A percentile compares a stretch with the other conserved stretches of the same genome.
Conservation (phyloP, 2,888 invertebrate genomes). For the Agrilus cyanescens region DNA sequence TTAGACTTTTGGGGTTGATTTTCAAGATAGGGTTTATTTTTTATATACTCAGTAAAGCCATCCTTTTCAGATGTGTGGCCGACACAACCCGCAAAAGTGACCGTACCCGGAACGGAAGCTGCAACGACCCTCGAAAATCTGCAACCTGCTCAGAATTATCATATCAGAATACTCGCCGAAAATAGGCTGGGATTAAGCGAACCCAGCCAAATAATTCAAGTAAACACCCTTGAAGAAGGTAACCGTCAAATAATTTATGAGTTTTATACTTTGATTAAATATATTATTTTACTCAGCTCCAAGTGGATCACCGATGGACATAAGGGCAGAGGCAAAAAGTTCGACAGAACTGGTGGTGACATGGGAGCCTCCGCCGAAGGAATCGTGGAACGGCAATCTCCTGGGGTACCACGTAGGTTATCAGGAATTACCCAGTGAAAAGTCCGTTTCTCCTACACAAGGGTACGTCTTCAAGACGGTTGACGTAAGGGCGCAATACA, state of each 20-base stretch:
- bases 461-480: slow-evolving; percentile 66
- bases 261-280: not conserved
- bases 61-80: slow-evolving; percentile 62
- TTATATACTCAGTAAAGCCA: slow-evolving; percentile 1
- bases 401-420: slow-evolving; percentile 81
- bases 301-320: slow-evolving; percentile 69
- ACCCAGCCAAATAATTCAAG: slow-evolving; percentile 73
- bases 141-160: slow-evolving; percentile 77
- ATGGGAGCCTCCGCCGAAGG: slow-evolving; percentile 79
- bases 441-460: slow-evolving; percentile 30
- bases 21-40: no score
- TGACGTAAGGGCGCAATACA: slow-evolving; percentile 60
- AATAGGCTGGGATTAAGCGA: slow-evolving; percentile 81
- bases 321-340: slow-evolving; percentile 72
- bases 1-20: no score
- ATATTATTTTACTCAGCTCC: slow-evolving; percentile 43
- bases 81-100: slow-evolving; percentile 67
- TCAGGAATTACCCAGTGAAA: slow-evolving; percentile 46
- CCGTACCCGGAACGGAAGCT: slow-evolving; percentile 72
- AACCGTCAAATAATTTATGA: slow-evolving; percentile 12
- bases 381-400: slow-evolving; percentile 79
- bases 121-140: slow-evolving; percentile 69
- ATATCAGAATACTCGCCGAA: slow-evolving; percentile 78
- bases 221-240: slow-evolving; percentile 77
- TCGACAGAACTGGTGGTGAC: slow-evolving; percentile 74